Evolutionary conservation across 2,888 invertebrate species (phyloP).

Genomic region (Osedax fenrisi): DNA sequence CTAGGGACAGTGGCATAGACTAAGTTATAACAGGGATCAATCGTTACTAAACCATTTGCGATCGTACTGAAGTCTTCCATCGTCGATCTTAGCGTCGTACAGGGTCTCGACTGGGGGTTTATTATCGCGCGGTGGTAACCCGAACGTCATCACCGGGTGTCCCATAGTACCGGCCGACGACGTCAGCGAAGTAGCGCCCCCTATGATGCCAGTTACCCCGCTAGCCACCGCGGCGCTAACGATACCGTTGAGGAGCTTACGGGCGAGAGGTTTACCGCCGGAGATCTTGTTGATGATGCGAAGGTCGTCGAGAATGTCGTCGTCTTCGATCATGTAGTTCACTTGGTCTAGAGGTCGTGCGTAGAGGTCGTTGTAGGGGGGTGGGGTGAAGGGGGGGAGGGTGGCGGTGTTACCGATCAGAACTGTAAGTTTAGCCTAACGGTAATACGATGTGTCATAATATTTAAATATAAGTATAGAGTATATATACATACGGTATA

Average conservation of each 20-base stretch:
- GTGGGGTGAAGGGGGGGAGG: no score
- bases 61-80: conserved; percentile 82
- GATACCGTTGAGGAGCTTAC: conserved; percentile 37
- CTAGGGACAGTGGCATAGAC: no score
- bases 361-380: no score
- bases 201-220: not conserved
- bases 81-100: conserved; percentile 74
- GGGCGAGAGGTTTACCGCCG: conserved; percentile 42
- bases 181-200: not conserved
- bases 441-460: no score
- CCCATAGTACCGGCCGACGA: not conserved
- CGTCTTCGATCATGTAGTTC: conserved; percentile 75
- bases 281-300: conserved; percentile 60
- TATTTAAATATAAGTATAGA: no score
- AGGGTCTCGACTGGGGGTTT: conserved; percentile 31
- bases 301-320: conserved; percentile 74
- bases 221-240: not conserved
- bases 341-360: conserved; percentile 71
- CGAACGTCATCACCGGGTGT: conserved; percentile 13
- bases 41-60: conserved; percentile 80
- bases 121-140: conserved; percentile 28
- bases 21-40: no score
- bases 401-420: no score
- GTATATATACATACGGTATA: no score
- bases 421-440: no score